Evolutionary conservation across 2,113 vertebrate species (phyloP).

Genomic region (Eolophus roseicapilla): DNA sequence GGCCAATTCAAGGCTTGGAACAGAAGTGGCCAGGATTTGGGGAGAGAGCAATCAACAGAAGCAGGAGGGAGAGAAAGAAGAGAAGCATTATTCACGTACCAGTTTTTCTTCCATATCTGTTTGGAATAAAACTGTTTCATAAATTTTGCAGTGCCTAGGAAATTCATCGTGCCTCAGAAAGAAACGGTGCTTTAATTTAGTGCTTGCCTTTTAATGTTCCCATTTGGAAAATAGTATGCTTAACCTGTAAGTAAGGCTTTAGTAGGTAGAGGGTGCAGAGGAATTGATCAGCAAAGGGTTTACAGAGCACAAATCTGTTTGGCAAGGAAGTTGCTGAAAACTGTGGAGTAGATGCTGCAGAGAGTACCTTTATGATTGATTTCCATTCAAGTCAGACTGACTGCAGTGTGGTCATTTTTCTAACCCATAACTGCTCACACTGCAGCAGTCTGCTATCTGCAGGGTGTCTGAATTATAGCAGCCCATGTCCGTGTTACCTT

Average conservation of each 20-base stretch:
- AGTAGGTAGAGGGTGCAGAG: conserved; percentile 27
- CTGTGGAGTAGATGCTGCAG: conserved; percentile 78
- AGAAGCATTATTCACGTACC: not conserved
- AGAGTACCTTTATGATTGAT: conserved; percentile 88
- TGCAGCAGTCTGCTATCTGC: conserved; percentile 77
- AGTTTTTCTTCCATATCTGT: not conserved
- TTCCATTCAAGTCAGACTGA: conserved; percentile 87
- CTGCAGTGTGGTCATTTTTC: conserved; percentile 88
- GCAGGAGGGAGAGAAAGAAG: not conserved
- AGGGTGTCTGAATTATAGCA: conserved; percentile 85
- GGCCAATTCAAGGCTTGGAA: not conserved
- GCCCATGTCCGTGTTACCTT: conserved; percentile 80
- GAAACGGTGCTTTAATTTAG: conserved; percentile 15
- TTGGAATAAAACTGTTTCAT: conserved; percentile 33
- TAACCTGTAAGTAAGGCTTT: conserved; percentile 24
- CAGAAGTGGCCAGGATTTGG: not conserved
- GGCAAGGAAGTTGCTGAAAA: conserved; percentile 81
- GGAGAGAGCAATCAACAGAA: not conserved
- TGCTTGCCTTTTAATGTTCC: conserved; percentile 23
- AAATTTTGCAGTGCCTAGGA: conserved; percentile 29
- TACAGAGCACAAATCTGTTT: conserved; percentile 70
- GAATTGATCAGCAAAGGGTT: conserved; percentile 63
- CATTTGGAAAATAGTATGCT: conserved; percentile 5
- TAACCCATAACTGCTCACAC: conserved; percentile 77
- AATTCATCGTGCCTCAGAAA: conserved; percentile 17